These are phyloP conservation scores for Euwallacea similis DNA, from an alignment of 1,140 invertebrate genomes.

Conservation along the genomic window DNA sequence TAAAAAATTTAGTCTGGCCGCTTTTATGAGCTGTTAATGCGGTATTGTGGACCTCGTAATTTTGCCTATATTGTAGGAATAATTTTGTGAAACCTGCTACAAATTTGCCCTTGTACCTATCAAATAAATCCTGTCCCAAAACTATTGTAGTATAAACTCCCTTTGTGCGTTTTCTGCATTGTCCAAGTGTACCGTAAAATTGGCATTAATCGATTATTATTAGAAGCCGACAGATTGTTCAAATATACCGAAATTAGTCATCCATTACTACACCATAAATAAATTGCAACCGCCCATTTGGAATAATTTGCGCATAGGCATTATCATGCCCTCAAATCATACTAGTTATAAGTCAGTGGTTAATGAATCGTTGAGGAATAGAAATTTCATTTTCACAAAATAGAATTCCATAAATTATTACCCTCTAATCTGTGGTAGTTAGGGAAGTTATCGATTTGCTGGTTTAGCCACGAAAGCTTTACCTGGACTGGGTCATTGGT, in stretches of 20 bases:
- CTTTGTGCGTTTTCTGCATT: too few species aligned
- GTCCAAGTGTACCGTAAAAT: neutral
- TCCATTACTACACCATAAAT: constrained; percentile 1
- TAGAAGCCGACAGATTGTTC: neutral
- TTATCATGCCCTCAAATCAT: neutral
- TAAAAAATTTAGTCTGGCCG: too few species aligned
- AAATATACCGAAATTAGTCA: neutral
- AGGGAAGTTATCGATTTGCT: neutral
- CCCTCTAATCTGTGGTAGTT: neutral
- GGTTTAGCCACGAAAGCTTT: neutral
- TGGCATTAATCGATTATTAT: neutral
- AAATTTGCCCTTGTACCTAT: neutral
- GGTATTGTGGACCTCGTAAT: too few species aligned
- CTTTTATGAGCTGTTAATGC: too few species aligned
- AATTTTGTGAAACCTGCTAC: too few species aligned
- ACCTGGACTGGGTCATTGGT: too few species aligned
- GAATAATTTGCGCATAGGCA: constrained; percentile 2
- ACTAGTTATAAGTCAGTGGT: neutral
- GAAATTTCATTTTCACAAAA: neutral
- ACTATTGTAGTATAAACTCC: too few species aligned
- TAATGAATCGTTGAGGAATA: neutral
- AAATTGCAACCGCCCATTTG: neutral
- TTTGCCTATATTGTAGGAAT: too few species aligned
- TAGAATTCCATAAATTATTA: constrained; percentile 2
- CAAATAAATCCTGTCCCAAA: too few species aligned